A percentile compares a stretch with the other conserved stretches of the same genome.
phyloP scores from a whole-genome alignment of 1,140 invertebrate genomes.

The Conopomorpha cramerella region DNA sequence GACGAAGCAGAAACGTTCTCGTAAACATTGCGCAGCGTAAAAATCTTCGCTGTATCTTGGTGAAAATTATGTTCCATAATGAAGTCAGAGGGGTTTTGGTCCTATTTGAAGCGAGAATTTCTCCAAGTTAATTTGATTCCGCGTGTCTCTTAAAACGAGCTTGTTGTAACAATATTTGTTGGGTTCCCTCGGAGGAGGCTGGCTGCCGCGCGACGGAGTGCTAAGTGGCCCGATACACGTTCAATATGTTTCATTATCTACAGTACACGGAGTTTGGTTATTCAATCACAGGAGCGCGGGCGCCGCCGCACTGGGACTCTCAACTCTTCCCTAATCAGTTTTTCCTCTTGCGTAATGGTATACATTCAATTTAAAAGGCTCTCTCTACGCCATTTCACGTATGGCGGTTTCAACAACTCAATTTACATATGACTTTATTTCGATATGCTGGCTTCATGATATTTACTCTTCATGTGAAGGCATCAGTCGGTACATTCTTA shows the following conservation, averaged over 20 bases:
- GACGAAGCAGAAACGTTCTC: slow-evolving; percentile 18
- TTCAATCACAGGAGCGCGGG: slow-evolving; percentile 46
- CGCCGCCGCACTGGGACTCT: slow-evolving; percentile 21
- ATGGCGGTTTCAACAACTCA: slow-evolving; percentile 9
- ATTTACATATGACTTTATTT: slow-evolving; percentile 6
- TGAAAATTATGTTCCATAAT: slow-evolving; percentile 42
- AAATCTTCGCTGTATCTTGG: slow-evolving; percentile 33
- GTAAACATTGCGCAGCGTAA: too few species aligned
- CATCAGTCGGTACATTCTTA: too few species aligned
- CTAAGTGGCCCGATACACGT: slow-evolving; percentile 57
- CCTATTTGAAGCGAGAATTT: slow-evolving; percentile 48
- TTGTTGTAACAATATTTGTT: slow-evolving; percentile 45
- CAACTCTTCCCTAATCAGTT: slow-evolving; percentile 47
- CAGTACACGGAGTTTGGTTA: slow-evolving; percentile 42
- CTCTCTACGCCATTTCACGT: too few species aligned
- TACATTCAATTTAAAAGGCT: slow-evolving; percentile 27
- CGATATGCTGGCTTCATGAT: too few species aligned
- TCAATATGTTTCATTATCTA: slow-evolving; percentile 62
- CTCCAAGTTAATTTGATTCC: slow-evolving; percentile 49
- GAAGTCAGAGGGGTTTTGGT: slow-evolving; percentile 35
- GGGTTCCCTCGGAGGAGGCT: slow-evolving; percentile 42
- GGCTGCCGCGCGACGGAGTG: slow-evolving; percentile 36
- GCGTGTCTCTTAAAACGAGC: slow-evolving; percentile 54
- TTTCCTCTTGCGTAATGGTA: slow-evolving; percentile 37
- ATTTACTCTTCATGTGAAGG: too few species aligned